Percentiles rank a stretch among this genome's conserved stretches.
Evolutionary conservation across 2,113 vertebrate genomes (phyloP).

Genomic region (Tragelaphus strepsiceros): DNA sequence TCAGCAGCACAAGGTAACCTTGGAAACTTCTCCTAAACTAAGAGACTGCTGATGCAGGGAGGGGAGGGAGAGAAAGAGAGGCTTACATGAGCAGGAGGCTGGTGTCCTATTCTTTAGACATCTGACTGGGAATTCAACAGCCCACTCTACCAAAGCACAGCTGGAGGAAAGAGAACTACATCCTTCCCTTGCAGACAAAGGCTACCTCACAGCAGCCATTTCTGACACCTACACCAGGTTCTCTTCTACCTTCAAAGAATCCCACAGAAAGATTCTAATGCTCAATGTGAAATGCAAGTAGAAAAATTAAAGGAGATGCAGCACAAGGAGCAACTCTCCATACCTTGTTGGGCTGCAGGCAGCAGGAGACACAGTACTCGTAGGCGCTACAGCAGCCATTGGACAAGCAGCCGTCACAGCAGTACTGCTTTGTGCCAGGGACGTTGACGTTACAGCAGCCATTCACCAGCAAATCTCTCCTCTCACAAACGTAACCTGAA

Average conservation of each 20-base stretch:
- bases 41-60: background rate
- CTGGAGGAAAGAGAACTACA: background rate
- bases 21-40: background rate
- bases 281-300: background rate
- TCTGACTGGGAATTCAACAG: background rate
- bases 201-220: background rate
- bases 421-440: conserved; percentile 85
- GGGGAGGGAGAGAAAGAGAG: background rate
- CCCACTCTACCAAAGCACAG: background rate
- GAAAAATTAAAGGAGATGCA: accelerated
- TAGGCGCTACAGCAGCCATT: conserved; percentile 94
- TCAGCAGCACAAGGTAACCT: conserved; percentile 18
- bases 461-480: conserved; percentile 91
- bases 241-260: background rate
- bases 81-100: background rate
- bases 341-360: conserved; percentile 96
- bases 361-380: conserved; percentile 96
- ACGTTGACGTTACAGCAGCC: conserved; percentile 91
- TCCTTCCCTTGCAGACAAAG: background rate
- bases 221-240: background rate
- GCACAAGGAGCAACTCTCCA: accelerated
- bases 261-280: background rate
- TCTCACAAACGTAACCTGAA: conserved; percentile 96
- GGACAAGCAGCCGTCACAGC: conserved; percentile 91
- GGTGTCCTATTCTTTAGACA: background rate